Base-by-base conservation (phyloP, 2,888 invertebrate genomes). In the Lissocephala sabroskyi region DNA sequence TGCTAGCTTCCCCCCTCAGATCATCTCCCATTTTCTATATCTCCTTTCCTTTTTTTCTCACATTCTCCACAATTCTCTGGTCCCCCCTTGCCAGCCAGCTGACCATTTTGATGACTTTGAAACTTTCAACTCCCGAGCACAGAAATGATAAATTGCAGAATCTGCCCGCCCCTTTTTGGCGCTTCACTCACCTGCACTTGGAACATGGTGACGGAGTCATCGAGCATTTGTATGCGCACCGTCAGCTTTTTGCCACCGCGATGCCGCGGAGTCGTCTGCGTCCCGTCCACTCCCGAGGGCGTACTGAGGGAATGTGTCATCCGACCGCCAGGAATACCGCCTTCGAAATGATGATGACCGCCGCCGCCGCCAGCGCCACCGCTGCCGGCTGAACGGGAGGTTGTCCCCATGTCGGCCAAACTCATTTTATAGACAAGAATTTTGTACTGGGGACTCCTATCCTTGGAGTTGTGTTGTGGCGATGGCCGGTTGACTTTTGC, bases 191-290 rank as follows among this genome's bases (percentile, higher is more conserved):
- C 95, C 92, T 95, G 95, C 65, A 95, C 92, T 89, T 95, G 95
- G 86, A 95, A 95, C 88, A 95, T 92, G 67, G 94, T 94, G 81
- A 94, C 88, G 44, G 92, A 89, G 85, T 95, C 95, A 83, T 95
- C 95, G 65, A 95, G 87, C 95, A 95, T 95, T 86, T 94, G 94
- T 47, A 95, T 92, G 66, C 94, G 87, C 58, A 95, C 91, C 45
- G 94, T 93, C 58, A 95, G 87, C 91, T 95, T 95, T 86, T 95
- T 95, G 81, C 95, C 95, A 79, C 93, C 93, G 77, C 92, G 93
- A 65, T 94, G 92, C 63, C 92, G 88, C 44, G 93, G 92, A 59
- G 93, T 92, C 56, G 92, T 88, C 58, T 87, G 86, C 44, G 84
- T 82, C 13, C 84, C 85, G 86, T 94, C 94, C 77, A 93, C 93